Conservation (phyloP, 2,797 vertebrate genomes). For the Chrosomus eos region DNA sequence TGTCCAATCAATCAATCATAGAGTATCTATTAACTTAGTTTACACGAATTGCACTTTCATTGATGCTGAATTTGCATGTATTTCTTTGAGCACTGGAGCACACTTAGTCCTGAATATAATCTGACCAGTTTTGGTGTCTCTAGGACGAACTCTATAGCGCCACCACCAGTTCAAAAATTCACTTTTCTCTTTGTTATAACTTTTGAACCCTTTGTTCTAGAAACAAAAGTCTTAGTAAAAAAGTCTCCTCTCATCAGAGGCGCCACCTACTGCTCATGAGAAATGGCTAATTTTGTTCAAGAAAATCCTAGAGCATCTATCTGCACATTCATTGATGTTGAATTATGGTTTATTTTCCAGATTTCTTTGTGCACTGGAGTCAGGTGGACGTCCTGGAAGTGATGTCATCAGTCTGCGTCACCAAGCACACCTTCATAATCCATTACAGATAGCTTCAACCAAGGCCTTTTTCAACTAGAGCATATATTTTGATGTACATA, state of each 20-base stretch:
- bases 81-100: no score
- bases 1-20: neutral
- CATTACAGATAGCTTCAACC: constrained; percentile 61
- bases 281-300: neutral
- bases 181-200: no score
- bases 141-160: neutral
- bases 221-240: no score
- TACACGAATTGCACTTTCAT: no score
- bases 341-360: neutral
- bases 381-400: constrained; percentile 39
- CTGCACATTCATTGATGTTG: neutral
- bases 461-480: constrained; percentile 61
- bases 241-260: no score
- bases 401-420: constrained; percentile 53
- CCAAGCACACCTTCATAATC: constrained; percentile 54
- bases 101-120: neutral
- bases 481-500: constrained; percentile 66
- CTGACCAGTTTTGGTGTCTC: neutral
- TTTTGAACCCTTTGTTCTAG: no score
- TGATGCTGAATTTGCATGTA: neutral
- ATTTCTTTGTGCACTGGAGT: constrained; percentile 50
- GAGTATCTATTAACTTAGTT: no score
- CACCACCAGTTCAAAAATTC: neutral
- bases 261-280: neutral
- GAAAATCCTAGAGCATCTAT: neutral